Base-by-base conservation (phyloP, 2,888 invertebrate species). In the Polymixis lichenea region DNA sequence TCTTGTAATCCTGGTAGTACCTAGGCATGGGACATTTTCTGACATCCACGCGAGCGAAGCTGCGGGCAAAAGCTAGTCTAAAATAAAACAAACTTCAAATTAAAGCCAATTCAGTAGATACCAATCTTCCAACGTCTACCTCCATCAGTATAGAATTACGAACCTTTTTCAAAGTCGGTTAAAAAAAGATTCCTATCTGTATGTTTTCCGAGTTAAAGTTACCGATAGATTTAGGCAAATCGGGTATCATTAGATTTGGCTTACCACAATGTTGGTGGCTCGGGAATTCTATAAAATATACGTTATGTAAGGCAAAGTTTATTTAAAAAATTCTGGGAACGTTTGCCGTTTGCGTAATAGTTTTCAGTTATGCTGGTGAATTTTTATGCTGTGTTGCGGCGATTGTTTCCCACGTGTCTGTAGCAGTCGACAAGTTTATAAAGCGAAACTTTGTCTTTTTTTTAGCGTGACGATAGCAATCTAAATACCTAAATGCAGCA, bases 171-270 rank as follows among this genome's bases (percentile, higher is more conserved):
- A 51, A 67, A 84, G 38, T 72, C 43, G 25, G 68, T 65, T 61
- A 55, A 68, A 73, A 72, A 80, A 75, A 75, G 49, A 66, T 60
- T 64, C 38, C 49, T 25, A 66, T 58, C 49, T 56, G 9, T 28
- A 67, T 70, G 43, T 64, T 70, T 66, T 46, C 58, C 32, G 56
- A 60, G 58, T 76, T 53, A 61, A 72, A 86, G 67, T 78, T 69
- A 49, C 46, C 19, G 60, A 75, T 60, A 67, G 70, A 80, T 86
- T 86, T 66, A 77, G 51, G 56, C 62, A 78, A 84, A 86, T 73
- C 65, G 68, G 38, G 67, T 82, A 25, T 55, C 77, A 87, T 85
- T 87, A 67, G 46, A 78, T 78, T 62, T 62, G 62, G 43, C 69
- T 77, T 58, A 66, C 82, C 72, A 53, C 60, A 61, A 72, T 74